Percentiles rank a stretch among this genome's conserved stretches.
These are phyloP conservation scores for Epirrhoe alternata DNA, from an alignment of 2,888 invertebrate species.

Conservation along the genomic window DNA sequence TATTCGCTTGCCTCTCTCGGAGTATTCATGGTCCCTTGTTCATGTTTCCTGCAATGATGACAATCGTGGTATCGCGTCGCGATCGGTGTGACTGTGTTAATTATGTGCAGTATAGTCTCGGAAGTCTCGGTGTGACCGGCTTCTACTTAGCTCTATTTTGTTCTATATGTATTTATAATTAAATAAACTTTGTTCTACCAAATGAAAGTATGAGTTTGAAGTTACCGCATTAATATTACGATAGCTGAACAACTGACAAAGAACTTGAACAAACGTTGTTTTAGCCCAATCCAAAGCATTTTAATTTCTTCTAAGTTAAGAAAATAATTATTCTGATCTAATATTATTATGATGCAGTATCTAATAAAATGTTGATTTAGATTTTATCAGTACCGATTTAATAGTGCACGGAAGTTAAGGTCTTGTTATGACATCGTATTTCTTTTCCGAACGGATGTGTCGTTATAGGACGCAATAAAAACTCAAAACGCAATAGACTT, in stretches of 20 bases:
- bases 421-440: slow-evolving; percentile 45
- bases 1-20: slow-evolving; percentile 4
- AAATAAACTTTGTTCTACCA: too few relatives aligned
- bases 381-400: slow-evolving; percentile 30
- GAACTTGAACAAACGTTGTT: too few relatives aligned
- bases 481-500: slow-evolving; percentile 49
- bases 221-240: too few relatives aligned
- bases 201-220: too few relatives aligned
- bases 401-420: slow-evolving; percentile 34
- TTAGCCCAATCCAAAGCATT: too few relatives aligned
- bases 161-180: too few relatives aligned
- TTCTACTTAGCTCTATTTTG: too few relatives aligned
- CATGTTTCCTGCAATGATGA: slow-evolving; percentile 25
- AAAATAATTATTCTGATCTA: slow-evolving; percentile 19
- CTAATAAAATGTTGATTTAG: slow-evolving; percentile 25
- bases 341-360: slow-evolving; percentile 18
- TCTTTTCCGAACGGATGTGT: slow-evolving; percentile 47
- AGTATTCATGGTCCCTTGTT: slow-evolving; percentile 10
- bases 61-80: slow-evolving; percentile 27
- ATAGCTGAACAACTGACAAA: too few relatives aligned
- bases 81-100: slow-evolving; percentile 50
- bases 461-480: slow-evolving; percentile 48
- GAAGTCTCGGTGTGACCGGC: too few relatives aligned
- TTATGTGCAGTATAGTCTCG: slow-evolving; percentile 38
- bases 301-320: background rate